Percentiles rank a stretch among this genome's conserved stretches.
Evolutionary conservation across 2,113 vertebrate genomes (phyloP).

Genomic region (Cynopterus brachyotis): DNA sequence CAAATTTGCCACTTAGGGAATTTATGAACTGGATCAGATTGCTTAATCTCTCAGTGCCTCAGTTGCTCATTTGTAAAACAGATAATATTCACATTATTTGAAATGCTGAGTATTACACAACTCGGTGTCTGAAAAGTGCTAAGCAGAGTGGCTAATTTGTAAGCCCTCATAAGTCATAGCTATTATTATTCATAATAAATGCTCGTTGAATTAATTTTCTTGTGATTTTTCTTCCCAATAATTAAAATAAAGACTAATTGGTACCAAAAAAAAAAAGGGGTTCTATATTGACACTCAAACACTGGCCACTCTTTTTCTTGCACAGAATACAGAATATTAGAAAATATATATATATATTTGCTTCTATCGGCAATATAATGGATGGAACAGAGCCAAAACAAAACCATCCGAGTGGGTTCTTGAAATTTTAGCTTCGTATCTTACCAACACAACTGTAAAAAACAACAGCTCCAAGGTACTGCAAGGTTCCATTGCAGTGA

Average conservation of each 20-base stretch:
- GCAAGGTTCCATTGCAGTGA: neutral
- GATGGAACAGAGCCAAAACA: neutral
- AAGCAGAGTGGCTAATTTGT: neutral
- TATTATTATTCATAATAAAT: neutral
- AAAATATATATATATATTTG: neutral
- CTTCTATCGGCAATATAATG: neutral
- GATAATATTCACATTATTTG: neutral
- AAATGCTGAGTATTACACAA: neutral
- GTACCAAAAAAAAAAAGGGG: neutral
- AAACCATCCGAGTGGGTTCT: neutral
- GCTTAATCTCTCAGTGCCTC: neutral
- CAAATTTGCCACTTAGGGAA: neutral
- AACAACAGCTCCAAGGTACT: neutral
- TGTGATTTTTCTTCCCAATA: neutral
- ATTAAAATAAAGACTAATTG: neutral
- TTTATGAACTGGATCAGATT: neutral
- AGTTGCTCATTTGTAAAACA: neutral
- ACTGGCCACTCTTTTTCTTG: neutral
- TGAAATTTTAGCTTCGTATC: neutral
- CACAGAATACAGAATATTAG: neutral
- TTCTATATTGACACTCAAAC: neutral
- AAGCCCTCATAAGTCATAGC: neutral
- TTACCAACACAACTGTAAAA: neutral
- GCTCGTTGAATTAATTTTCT: neutral
- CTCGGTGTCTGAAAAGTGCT: neutral